Percentiles rank a stretch among this genome's conserved stretches.
Conservation (phyloP, 2,888 invertebrate species). For the Pomacea canaliculata region DNA sequence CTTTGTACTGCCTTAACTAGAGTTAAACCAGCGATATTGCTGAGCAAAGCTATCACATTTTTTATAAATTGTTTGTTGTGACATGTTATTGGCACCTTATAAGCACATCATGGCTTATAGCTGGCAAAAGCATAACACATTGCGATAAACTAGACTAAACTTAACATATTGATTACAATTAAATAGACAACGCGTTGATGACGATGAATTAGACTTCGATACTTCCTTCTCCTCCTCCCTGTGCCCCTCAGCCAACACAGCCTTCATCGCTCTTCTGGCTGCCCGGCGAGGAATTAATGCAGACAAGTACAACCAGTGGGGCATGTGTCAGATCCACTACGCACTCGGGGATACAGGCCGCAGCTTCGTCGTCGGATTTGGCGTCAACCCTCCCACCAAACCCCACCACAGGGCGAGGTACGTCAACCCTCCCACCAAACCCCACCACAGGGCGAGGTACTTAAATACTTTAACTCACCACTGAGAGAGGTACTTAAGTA, state of each 20-base stretch:
- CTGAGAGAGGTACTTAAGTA: background rate
- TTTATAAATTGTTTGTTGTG: no score
- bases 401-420: conserved; percentile 23
- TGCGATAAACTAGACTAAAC: no score
- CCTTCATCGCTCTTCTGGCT: conserved; percentile 55
- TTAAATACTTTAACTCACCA: background rate
- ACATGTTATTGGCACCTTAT: no score
- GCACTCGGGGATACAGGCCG: conserved; percentile 50
- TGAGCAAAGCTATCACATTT: no score
- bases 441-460: conserved; percentile 19
- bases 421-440: conserved; percentile 1
- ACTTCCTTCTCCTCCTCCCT: no score
- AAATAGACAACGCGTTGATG: no score
- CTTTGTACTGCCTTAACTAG: no score
- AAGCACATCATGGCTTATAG: no score
- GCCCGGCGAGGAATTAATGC: conserved; percentile 52
- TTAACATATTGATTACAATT: no score
- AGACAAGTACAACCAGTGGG: conserved; percentile 47
- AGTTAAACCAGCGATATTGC: no score
- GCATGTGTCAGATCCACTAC: conserved; percentile 57
- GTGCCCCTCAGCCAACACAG: conserved; percentile 53
- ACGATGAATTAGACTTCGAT: no score
- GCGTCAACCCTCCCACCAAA: conserved; percentile 12
- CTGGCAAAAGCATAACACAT: no score
- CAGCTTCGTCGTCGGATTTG: conserved; percentile 55